These are phyloP conservation scores for Entelurus aequoreus DNA, from an alignment of 2,113 vertebrate species.

Conservation along the genomic window DNA sequence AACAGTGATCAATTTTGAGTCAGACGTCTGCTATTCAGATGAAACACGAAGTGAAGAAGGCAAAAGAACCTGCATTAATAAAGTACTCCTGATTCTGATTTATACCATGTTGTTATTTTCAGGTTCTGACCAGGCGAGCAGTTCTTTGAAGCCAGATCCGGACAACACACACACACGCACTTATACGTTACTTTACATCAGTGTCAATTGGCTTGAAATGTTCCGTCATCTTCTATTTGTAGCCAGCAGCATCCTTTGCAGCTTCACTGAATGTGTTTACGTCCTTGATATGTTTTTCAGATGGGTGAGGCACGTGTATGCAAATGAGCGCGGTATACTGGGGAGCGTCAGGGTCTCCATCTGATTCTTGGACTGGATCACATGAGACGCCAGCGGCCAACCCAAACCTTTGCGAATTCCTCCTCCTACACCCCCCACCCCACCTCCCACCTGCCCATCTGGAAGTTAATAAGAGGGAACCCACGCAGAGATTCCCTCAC, in stretches of 20 bases:
- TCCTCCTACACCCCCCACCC: background rate
- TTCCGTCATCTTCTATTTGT: background rate
- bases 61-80: too few relatives aligned
- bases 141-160: background rate
- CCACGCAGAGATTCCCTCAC: slow-evolving; percentile 12
- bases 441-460: slow-evolving; percentile 10
- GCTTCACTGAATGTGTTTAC: background rate
- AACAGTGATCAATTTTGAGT: too few relatives aligned
- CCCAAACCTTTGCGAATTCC: slow-evolving; percentile 19
- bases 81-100: too few relatives aligned
- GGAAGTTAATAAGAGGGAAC: slow-evolving; percentile 63
- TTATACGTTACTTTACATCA: background rate
- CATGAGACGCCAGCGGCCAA: slow-evolving; percentile 48
- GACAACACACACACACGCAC: slow-evolving; percentile 7
- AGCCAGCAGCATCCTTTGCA: background rate
- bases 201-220: background rate
- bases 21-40: too few relatives aligned
- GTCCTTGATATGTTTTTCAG: background rate
- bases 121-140: slow-evolving; percentile 9
- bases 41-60: too few relatives aligned
- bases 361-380: slow-evolving; percentile 37
- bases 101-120: slow-evolving; percentile 14
- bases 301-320: slow-evolving; percentile 20
- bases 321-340: slow-evolving; percentile 23
- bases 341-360: slow-evolving; percentile 32